A percentile compares a stretch with the other conserved stretches of the same genome.
phyloP scores from a whole-genome alignment of 2,888 invertebrate species.

The Clepsis dumicolana region DNA sequence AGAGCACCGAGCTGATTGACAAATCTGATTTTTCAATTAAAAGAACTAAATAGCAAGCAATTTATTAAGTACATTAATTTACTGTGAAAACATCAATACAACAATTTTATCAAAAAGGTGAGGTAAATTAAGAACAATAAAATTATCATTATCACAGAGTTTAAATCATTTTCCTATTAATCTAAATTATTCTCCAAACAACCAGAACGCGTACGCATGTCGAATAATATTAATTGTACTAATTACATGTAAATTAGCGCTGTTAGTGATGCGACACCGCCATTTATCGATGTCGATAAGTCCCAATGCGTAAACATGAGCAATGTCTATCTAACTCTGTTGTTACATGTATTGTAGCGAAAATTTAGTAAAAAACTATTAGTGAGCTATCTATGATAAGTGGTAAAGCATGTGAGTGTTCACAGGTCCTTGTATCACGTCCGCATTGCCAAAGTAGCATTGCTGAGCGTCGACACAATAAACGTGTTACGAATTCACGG shows the following conservation, averaged over 20 bases:
- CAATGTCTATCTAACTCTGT: slow-evolving; percentile 12
- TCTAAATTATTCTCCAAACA: slow-evolving; percentile 14
- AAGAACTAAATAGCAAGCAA: slow-evolving; percentile 12
- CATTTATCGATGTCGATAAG: slow-evolving; percentile 34
- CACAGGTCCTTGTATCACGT: slow-evolving; percentile 35
- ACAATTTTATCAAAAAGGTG: neutral
- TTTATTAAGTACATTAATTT: neutral
- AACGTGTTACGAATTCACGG: slow-evolving; percentile 71
- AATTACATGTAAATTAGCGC: slow-evolving; percentile 36
- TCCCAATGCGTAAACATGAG: slow-evolving; percentile 16
- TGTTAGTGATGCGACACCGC: slow-evolving; percentile 30
- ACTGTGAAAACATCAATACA: neutral
- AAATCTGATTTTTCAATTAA: neutral
- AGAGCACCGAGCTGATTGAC: slow-evolving; percentile 4
- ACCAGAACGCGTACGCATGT: slow-evolving; percentile 20
- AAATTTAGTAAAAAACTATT: slow-evolving; percentile 3
- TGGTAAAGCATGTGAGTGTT: slow-evolving; percentile 20
- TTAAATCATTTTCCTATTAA: neutral
- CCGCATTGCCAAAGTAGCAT: slow-evolving; percentile 49
- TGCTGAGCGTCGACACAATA: slow-evolving; percentile 64
- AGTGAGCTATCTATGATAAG: slow-evolving; percentile 5
- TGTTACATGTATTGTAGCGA: slow-evolving; percentile 15
- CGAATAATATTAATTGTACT: slow-evolving; percentile 30
- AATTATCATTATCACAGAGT: neutral
- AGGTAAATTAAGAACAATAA: neutral